phyloP scores from a whole-genome alignment of 2,113 vertebrate genomes.

The human (Homo sapiens) region GRCh38 chr13:33972001-33972500 shows the following conservation, averaged over 20 bases:
- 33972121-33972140: no score
- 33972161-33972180: neutral
- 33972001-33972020: no score
- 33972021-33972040: no score
- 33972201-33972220: neutral
- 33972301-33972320: neutral
- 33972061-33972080: no score
- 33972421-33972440: neutral
- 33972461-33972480: neutral
- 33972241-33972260: neutral
- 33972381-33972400: neutral
- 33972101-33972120: no score
- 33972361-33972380: neutral
- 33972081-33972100: no score
- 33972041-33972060: no score
- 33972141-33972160: no score
- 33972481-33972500: neutral
- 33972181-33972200: conserved; percentile 5
- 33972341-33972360: neutral
- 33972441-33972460: neutral
- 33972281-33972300: neutral
- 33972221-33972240: neutral
- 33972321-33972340: neutral
- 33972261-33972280: no score
- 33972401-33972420: neutral